Evolutionary conservation across 2,797 vertebrate genomes (phyloP), one percentile per base, ranked within the genome.

Genomic region (Psittacula derbiana): DNA sequence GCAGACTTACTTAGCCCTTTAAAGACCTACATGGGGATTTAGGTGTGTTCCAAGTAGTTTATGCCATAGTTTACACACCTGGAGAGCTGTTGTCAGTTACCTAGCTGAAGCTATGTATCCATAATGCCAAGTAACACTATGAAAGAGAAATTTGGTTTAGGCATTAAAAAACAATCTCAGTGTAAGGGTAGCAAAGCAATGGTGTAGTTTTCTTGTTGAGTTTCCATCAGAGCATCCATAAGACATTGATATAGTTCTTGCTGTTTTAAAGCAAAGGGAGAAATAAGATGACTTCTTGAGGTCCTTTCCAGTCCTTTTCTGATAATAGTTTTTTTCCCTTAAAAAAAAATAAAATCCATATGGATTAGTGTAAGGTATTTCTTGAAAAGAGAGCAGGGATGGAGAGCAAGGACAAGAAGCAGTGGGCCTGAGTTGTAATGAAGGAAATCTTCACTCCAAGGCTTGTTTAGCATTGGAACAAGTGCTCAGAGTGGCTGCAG

Each of bases 81-180:
- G 31, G 14, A 44, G 44, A 19, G 10, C 23, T 1, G 1, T 69
- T 16, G 36, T 73, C 24, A 8, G 17, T 44, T 60, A 28, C 2
- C 3, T 17, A 13, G 47, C 53, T 65, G 57, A 43, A 70, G 80
- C 27, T 70, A 38, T 41, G 44, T 13, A 11, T 72, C 25, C 4
- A 0, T 57, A 21, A n/a, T 18, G 16, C 33, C 12, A 12, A 25
- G 23, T 36, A 28, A 11, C 3, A 1, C 16, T 30, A 3, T 18
- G 55, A 46, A 69, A 46, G 21, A 85, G 27, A 43, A 38, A 69
- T 52, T 60, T 76, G n/a, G 12, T 40, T 69, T 61, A 40, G 47
- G n/a, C 13, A 46, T 53, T 70, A 30, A 55, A 61, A 53, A 40
- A 0, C 25, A 33, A 19, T 64, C 41, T 33, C 16, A 13, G 1